Evolutionary conservation across 2,888 invertebrate species (phyloP).

Genomic region (Baccha elongata): DNA sequence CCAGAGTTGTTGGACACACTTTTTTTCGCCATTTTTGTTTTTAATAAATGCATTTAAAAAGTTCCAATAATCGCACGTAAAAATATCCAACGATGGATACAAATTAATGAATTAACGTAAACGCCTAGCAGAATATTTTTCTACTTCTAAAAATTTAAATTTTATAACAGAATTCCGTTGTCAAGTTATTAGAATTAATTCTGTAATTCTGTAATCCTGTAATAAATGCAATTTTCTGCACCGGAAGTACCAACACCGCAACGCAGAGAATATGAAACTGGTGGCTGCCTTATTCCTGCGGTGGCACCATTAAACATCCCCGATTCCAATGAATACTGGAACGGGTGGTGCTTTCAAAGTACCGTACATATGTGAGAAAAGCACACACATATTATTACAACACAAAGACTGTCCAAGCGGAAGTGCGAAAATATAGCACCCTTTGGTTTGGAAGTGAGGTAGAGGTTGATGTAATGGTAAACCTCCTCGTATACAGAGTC

Average conservation of each 20-base stretch:
- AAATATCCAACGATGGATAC: too few species aligned
- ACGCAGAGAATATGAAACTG: constrained; percentile 3
- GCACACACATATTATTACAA: constrained; percentile 15
- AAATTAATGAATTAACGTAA: neutral
- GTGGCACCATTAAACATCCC: constrained; percentile 41
- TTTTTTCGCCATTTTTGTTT: too few species aligned
- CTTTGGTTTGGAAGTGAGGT: constrained; percentile 5
- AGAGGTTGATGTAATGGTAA: neutral
- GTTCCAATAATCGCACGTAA: too few species aligned
- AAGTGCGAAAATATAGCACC: constrained; percentile 49
- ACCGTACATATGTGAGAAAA: neutral
- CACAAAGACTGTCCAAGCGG: constrained; percentile 13
- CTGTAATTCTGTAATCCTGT: constrained; percentile 5
- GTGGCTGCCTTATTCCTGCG: constrained; percentile 12
- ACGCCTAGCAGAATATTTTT: neutral
- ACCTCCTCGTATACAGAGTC: neutral
- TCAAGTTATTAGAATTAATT: neutral
- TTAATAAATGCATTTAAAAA: too few species aligned
- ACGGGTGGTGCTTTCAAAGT: neutral
- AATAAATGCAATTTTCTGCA: constrained; percentile 18
- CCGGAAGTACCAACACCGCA: constrained; percentile 27
- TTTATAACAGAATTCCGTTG: neutral
- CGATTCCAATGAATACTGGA: neutral
- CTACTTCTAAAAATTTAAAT: neutral
- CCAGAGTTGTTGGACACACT: too few species aligned